Percentiles rank a stretch among this genome's conserved stretches.
Evolutionary conservation across 2,113 vertebrate species (phyloP).

Genomic region (Phodopus roborovskii): DNA sequence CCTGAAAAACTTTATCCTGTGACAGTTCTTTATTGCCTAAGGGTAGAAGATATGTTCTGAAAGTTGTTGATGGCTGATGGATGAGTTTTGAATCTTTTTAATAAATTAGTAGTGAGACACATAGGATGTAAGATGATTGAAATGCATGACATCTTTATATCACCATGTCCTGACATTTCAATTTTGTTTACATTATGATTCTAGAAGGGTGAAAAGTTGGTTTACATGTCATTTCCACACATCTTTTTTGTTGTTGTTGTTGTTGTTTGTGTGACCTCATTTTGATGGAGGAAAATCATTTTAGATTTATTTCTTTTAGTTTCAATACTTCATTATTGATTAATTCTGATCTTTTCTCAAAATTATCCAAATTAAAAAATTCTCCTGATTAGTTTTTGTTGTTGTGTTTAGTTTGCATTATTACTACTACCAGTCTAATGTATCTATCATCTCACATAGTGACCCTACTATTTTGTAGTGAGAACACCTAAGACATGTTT

Average conservation of each 20-base stretch:
- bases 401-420: not conserved
- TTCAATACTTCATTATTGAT: not conserved
- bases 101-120: not conserved
- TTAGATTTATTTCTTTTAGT: slow-evolving; percentile 3
- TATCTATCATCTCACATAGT: not conserved
- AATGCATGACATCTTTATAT: not conserved
- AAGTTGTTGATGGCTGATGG: not conserved
- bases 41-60: not conserved
- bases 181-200: not conserved
- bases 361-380: slow-evolving; percentile 28
- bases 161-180: not conserved
- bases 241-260: slow-evolving; percentile 30
- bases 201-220: not conserved
- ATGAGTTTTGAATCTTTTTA: not conserved
- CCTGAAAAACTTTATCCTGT: not conserved
- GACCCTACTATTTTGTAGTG: not conserved
- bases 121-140: not conserved
- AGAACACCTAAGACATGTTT: not conserved
- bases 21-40: not conserved
- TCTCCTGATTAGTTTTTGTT: not conserved
- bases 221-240: not conserved
- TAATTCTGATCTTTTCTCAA: not conserved
- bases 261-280: slow-evolving; percentile 13
- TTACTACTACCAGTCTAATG: no score
- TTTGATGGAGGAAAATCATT: slow-evolving; percentile 25